Evolutionary conservation across 2,113 vertebrate genomes (phyloP).

Genomic region (Centropristis striata): DNA sequence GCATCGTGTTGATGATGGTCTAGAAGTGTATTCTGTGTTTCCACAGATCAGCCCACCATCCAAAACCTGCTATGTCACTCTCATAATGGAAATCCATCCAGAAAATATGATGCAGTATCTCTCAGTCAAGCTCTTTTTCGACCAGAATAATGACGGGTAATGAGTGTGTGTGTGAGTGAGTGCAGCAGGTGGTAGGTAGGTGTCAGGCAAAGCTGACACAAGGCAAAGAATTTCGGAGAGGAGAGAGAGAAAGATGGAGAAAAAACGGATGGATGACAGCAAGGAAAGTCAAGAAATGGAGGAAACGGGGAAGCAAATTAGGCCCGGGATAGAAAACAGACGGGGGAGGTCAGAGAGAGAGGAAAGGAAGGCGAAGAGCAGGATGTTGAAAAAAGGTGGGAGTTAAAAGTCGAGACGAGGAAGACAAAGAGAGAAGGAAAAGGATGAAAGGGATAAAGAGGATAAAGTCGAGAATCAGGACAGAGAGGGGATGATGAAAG

Average conservation of each 20-base stretch:
- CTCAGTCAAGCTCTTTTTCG: neutral
- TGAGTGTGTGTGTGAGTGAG: constrained; percentile 2
- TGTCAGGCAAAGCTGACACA: constrained; percentile 17
- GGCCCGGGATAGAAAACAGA: constrained; percentile 51
- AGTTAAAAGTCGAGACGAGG: constrained; percentile 40
- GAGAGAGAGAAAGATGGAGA: constrained; percentile 12
- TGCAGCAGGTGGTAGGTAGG: constrained; percentile 46
- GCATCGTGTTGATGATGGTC: constrained; percentile 53
- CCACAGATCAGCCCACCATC: constrained; percentile 28
- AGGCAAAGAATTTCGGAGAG: neutral
- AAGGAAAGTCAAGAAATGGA: neutral
- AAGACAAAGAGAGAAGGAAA: constrained; percentile 1
- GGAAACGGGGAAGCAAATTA: constrained; percentile 22
- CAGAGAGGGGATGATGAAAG: constrained; percentile 27
- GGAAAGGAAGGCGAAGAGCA: constrained; percentile 27
- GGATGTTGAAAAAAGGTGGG: constrained; percentile 9
- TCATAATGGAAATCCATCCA: neutral
- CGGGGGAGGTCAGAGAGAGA: constrained; percentile 18
- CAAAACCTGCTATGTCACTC: constrained; percentile 44
- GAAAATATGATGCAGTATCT: neutral
- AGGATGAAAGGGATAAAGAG: constrained; percentile 41
- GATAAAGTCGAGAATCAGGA: constrained; percentile 14
- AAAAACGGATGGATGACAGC: constrained; percentile 20
- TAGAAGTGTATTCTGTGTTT: constrained; percentile 47
- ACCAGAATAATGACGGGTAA: neutral